Conservation (phyloP, 2,113 vertebrate species). For the Rynchops niger region DNA sequence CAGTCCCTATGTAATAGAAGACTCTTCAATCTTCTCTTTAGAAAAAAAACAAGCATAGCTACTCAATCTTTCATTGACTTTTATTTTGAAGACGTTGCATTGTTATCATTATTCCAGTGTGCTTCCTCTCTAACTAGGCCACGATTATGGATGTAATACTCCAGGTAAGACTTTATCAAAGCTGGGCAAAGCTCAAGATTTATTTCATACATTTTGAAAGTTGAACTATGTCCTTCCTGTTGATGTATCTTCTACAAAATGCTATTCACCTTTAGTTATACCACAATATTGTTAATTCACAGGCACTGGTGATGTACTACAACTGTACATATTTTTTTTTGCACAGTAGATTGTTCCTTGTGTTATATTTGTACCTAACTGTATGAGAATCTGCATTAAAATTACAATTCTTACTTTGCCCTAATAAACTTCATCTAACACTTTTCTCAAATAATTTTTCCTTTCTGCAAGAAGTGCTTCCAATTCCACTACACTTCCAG, state of each 20-base stretch:
- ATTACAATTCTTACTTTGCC: neutral
- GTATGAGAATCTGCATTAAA: neutral
- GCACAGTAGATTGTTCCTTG: neutral
- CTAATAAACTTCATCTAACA: neutral
- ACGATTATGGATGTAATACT: neutral
- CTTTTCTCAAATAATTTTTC: neutral
- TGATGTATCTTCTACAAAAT: neutral
- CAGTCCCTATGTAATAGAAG: neutral
- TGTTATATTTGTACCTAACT: neutral
- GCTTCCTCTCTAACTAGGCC: neutral
- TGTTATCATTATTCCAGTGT: neutral
- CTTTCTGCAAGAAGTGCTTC: neutral
- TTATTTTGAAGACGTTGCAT: neutral
- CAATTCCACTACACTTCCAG: neutral
- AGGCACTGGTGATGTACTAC: neutral
- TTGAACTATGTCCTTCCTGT: neutral
- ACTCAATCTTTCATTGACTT: neutral
- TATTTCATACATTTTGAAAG: neutral
- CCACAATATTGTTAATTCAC: neutral
- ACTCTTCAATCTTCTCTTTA: neutral
- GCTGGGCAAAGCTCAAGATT: neutral
- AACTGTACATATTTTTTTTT: neutral
- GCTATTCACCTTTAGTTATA: neutral
- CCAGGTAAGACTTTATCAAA: neutral
- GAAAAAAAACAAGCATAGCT: neutral